Base-by-base conservation (phyloP, 2,888 invertebrate species). In the Tuta absoluta region DNA sequence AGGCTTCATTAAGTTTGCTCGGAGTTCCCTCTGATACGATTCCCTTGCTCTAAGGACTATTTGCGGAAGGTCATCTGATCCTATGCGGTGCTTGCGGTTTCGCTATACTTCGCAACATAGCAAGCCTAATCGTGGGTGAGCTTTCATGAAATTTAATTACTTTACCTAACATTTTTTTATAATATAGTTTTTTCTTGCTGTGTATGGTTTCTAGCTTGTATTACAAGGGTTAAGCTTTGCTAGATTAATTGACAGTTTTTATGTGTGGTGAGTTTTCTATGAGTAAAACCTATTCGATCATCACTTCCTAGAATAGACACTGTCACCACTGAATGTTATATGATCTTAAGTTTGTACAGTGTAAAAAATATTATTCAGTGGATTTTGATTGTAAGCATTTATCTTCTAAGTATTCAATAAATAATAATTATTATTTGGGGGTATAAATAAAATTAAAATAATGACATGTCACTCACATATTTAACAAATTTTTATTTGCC, bases 11-110 rank as follows among this genome's bases (percentile, higher is more conserved):
- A 8, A 8, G 33, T 10, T 33, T 33, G 4, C 33, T 7, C 33
- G 5, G 3, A 4, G 33, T 33, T 33, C 33, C 33, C 33, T 33
- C 33, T 33, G 8, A 33, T 1, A 1, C 4, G 1, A 33, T 33
- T 8, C 33, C 8, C 33, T 33, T 33, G 33, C 33, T 33, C 33
- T 8, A 10, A 33, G 33, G 8, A 5, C 10, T 75, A 77, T 76
- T 83, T 78, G 81, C 84, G 87, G 88, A 87, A 89, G 82, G 81
- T 76, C 66, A 86, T 72, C 66, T 66, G 85, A 89, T 79, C 85
- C 78, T 65, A 59, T 74, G 77, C 66, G 77, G 76, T 74, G 61
- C 69, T 69, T 68, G 67, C 68, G 72, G 65, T 59, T 37, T 41
- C 0, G 56, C 17, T 38, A 38, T 41, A 38, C 24, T 37, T 23